These are phyloP conservation scores for Sebastes wilsoni DNA, from an alignment of 2,797 vertebrate genomes.

Conservation along the genomic window DNA sequence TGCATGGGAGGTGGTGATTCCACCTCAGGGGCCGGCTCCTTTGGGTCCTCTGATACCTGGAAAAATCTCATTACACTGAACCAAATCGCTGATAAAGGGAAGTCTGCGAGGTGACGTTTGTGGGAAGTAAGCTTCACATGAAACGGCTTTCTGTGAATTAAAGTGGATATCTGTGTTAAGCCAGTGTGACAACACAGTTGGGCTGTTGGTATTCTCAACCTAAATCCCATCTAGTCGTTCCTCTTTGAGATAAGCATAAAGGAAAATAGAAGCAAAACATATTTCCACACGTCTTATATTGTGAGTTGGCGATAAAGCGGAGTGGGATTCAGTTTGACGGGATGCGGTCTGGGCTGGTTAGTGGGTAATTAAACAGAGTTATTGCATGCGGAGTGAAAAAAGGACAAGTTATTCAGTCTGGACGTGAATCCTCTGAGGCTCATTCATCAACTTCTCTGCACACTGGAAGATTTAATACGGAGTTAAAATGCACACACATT, in stretches of 20 bases:
- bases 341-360: background rate
- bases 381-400: background rate
- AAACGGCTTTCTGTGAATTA: conserved; percentile 18
- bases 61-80: conserved; percentile 16
- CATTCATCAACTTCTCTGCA: conserved; percentile 31
- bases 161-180: background rate
- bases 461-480: conserved; percentile 13
- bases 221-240: background rate
- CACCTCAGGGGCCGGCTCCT: background rate
- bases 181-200: background rate
- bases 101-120: background rate
- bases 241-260: background rate
- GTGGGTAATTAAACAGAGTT: conserved; percentile 10
- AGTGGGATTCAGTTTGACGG: background rate
- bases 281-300: background rate
- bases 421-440: conserved; percentile 5
- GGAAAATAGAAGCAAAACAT: background rate
- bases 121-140: background rate
- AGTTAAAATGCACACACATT: conserved; percentile 18
- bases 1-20: background rate
- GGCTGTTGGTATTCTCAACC: background rate
- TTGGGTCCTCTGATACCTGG: background rate
- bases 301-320: background rate
- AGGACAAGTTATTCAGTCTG: background rate
- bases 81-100: conserved; percentile 10